Conservation (phyloP, 2,888 invertebrate species). For the Xestia rhomboidea region DNA sequence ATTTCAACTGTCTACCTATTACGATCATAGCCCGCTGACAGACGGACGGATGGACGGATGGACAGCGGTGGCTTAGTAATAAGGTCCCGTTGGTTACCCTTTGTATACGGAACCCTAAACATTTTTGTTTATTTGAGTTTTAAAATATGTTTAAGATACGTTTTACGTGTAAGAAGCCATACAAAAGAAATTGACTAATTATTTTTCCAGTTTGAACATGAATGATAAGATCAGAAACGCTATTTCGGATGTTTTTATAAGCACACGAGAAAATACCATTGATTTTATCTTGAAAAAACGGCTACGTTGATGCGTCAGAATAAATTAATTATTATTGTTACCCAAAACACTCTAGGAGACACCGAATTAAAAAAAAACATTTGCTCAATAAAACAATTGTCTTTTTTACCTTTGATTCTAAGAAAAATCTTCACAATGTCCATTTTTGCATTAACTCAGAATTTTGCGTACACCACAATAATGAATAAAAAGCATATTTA, state of each 20-base stretch:
- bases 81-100: too few relatives aligned
- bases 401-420: background rate
- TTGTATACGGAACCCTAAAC: too few relatives aligned
- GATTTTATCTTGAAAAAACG: background rate
- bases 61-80: too few relatives aligned
- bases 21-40: too few relatives aligned
- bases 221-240: background rate
- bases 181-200: background rate
- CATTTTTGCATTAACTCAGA: background rate
- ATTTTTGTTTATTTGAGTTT: background rate
- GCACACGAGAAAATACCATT: background rate
- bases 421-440: background rate
- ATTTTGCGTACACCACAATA: background rate
- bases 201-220: background rate
- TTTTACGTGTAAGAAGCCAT: background rate
- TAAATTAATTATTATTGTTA: background rate
- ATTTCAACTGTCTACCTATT: too few relatives aligned
- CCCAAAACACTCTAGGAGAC: background rate
- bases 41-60: too few relatives aligned
- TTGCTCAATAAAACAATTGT: background rate
- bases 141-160: background rate
- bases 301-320: background rate
- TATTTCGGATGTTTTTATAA: background rate
- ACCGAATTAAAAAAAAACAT: background rate
- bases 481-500: constrained; percentile 11